A percentile compares a stretch with the other conserved stretches of the same genome.
These are phyloP conservation scores for Festucalex cinctus DNA, from an alignment of 2,113 vertebrate species.

Conservation along the genomic window DNA sequence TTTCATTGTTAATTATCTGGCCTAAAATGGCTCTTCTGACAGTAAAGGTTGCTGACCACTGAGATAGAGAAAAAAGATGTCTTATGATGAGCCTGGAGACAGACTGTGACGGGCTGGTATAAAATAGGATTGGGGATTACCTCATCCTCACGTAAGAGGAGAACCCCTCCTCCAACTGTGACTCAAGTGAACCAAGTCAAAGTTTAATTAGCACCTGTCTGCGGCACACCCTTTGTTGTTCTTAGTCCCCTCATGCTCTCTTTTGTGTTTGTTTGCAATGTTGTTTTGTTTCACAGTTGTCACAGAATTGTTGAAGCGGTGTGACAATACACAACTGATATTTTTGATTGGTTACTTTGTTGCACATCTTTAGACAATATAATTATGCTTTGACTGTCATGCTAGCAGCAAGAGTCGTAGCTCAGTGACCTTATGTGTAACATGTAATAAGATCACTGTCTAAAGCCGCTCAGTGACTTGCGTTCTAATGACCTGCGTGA, in stretches of 20 bases:
- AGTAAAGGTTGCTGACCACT: no score
- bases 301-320: conserved; percentile 12
- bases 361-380: neutral
- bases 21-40: no score
- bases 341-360: neutral
- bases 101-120: conserved; percentile 37
- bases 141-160: conserved; percentile 48
- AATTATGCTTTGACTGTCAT: neutral
- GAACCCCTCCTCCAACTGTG: conserved; percentile 36
- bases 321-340: neutral
- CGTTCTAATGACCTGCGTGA: conserved; percentile 24
- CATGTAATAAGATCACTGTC: conserved; percentile 46
- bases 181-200: conserved; percentile 42
- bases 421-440: conserved; percentile 10
- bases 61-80: conserved; percentile 2
- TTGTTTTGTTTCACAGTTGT: conserved; percentile 31
- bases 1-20: no score
- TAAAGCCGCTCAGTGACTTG: conserved; percentile 35
- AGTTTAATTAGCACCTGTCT: conserved; percentile 64
- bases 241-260: conserved; percentile 17
- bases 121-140: conserved; percentile 56
- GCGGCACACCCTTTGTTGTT: conserved; percentile 40
- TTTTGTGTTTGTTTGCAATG: conserved; percentile 30
- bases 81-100: conserved; percentile 28
- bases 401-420: neutral